phyloP scores from a whole-genome alignment of 30 jellyfish, hydroid and myxozoan species.

The Aurelia sp. region DNA sequence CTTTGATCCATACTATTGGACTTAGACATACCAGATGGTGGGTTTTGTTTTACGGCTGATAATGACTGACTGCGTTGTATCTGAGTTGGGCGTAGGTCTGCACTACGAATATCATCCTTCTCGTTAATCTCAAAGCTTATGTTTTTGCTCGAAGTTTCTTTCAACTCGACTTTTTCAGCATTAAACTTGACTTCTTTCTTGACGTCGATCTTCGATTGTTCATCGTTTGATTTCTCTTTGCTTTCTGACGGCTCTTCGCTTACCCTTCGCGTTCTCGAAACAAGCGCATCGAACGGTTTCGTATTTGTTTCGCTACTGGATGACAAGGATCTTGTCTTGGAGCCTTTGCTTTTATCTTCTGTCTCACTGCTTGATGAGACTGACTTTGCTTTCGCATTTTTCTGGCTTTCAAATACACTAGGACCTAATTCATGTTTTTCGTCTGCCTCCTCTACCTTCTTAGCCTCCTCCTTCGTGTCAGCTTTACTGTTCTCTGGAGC shows the following conservation, averaged over 20 bases:
- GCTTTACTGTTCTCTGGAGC: neutral
- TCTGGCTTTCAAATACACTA: neutral
- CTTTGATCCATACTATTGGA: conserved; percentile 25
- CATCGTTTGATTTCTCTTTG: conserved; percentile 10
- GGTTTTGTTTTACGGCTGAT: conserved; percentile 14
- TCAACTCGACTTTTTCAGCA: conserved; percentile 5
- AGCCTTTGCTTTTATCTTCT: neutral
- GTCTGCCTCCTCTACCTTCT: conserved; percentile 1
- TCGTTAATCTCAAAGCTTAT: conserved; percentile 57
- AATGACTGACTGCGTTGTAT: conserved; percentile 60
- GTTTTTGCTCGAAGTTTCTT: neutral
- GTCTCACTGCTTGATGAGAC: neutral
- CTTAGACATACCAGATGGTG: conserved; percentile 3
- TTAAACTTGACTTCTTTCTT: neutral
- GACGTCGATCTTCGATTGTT: neutral
- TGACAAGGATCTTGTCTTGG: neutral
- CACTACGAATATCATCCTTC: conserved; percentile 55
- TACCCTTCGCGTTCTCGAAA: conserved; percentile 26
- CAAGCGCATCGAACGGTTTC: conserved; percentile 44
- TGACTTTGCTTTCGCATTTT: neutral
- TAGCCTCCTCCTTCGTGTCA: neutral
- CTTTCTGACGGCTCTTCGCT: conserved; percentile 30
- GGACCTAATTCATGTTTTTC: neutral
- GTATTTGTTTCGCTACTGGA: neutral
- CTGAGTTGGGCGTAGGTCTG: conserved; percentile 37